Evolutionary conservation across 2,113 vertebrate species (phyloP).

Genomic region (Phrynosoma platyrhinos): DNA sequence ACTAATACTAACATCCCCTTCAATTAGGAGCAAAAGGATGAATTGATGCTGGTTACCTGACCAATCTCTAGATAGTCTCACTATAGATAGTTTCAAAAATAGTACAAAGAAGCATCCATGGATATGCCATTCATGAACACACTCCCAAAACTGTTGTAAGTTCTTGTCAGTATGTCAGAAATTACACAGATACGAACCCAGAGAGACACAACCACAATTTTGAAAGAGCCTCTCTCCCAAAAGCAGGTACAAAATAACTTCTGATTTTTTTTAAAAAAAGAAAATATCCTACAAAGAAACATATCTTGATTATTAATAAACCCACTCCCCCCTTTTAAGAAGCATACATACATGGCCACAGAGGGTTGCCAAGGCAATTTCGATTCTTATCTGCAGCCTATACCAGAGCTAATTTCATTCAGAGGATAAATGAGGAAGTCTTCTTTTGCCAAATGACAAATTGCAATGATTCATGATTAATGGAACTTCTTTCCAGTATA

Average conservation of each 20-base stretch:
- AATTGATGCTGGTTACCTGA: no score
- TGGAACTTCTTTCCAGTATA: slow-evolving; percentile 76
- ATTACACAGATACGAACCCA: background rate
- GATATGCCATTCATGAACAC: background rate
- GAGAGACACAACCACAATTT: background rate
- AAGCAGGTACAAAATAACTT: slow-evolving; percentile 5
- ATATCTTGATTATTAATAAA: slow-evolving; percentile 78
- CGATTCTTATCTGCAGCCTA: slow-evolving; percentile 75
- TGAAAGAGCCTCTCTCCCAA: slow-evolving; percentile 6
- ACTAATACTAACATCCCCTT: no score
- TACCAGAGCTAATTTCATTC: slow-evolving; percentile 82
- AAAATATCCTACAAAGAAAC: slow-evolving; percentile 59
- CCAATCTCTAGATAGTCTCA: background rate
- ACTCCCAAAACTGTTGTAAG: background rate
- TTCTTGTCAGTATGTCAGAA: background rate
- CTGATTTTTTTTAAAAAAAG: slow-evolving; percentile 39
- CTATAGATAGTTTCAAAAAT: background rate
- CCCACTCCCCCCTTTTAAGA: slow-evolving; percentile 79
- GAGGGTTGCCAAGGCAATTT: slow-evolving; percentile 83
- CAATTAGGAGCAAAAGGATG: no score
- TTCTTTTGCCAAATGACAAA: slow-evolving; percentile 82
- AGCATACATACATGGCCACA: slow-evolving; percentile 73
- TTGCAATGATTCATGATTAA: slow-evolving; percentile 84
- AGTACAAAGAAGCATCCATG: background rate
- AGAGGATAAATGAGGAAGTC: slow-evolving; percentile 82